A percentile compares a stretch with the other conserved stretches of the same genome.
Conservation (phyloP, 2,888 invertebrate species). For the Andrena haemorrhoa region DNA sequence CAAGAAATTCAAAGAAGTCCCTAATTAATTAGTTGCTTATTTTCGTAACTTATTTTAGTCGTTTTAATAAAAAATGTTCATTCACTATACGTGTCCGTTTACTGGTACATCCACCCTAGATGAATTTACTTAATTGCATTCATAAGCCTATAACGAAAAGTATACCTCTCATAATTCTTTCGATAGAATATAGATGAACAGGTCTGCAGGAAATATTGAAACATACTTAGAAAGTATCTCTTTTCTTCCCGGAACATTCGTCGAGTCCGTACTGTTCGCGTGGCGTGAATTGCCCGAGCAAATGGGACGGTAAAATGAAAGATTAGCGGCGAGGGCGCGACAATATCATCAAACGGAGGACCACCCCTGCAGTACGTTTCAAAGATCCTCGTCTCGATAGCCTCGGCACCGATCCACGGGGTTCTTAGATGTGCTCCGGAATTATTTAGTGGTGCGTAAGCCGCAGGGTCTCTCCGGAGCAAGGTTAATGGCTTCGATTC, state of each 20-base stretch:
- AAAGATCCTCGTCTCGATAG: conserved; percentile 66
- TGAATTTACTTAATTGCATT: too few relatives aligned
- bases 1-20: too few relatives aligned
- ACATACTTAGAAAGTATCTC: neutral
- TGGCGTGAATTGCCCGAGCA: conserved; percentile 57
- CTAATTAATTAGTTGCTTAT: too few relatives aligned
- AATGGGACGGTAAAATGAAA: conserved; percentile 70
- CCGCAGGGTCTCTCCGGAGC: conserved; percentile 72
- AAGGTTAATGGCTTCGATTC: conserved; percentile 82
- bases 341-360: conserved; percentile 59
- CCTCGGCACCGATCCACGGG: conserved; percentile 59
- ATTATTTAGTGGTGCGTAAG: conserved; percentile 80
- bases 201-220: conserved; percentile 1
- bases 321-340: conserved; percentile 63
- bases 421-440: conserved; percentile 71
- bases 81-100: too few relatives aligned
- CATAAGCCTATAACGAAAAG: too few relatives aligned
- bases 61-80: too few relatives aligned
- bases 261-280: conserved; percentile 2
- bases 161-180: neutral
- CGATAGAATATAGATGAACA: neutral
- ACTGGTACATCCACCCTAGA: too few relatives aligned
- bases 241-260: conserved; percentile 12
- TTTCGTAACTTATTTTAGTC: too few relatives aligned
- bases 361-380: conserved; percentile 62